These are phyloP conservation scores for Drosophila antonietae DNA, from an alignment of 2,888 invertebrate genomes.

Conservation along the genomic window DNA sequence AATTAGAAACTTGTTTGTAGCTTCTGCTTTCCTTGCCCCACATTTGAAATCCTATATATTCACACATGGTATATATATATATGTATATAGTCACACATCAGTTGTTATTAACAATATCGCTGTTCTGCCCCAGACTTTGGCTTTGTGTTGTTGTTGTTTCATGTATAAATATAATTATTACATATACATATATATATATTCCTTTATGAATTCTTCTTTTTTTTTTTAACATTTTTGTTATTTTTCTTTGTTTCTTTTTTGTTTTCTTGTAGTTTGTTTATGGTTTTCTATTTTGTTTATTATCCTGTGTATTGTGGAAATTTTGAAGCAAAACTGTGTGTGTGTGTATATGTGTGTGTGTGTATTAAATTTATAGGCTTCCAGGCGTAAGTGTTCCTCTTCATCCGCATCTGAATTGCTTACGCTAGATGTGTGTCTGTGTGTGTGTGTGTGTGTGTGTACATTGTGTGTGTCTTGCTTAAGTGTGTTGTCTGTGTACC, in stretches of 20 bases:
- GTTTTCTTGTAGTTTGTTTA: not conserved
- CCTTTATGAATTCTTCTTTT: not conserved
- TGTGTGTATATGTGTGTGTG: constrained; percentile 11
- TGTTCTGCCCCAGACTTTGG: constrained; percentile 30
- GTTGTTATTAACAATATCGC: constrained; percentile 17
- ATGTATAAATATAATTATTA: constrained; percentile 6
- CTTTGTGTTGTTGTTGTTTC: constrained; percentile 13
- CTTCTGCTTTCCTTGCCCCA: constrained; percentile 11
- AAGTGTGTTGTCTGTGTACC: not conserved
- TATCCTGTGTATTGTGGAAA: constrained; percentile 1
- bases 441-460: constrained; percentile 1
- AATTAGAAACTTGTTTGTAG: constrained; percentile 12
- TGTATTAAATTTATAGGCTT: constrained; percentile 13
- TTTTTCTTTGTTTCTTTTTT: not conserved
- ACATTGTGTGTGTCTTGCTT: not conserved
- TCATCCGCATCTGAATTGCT: not conserved
- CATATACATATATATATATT: not conserved
- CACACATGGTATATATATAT: constrained; percentile 3
- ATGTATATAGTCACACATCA: constrained; percentile 15
- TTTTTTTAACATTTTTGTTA: not conserved
- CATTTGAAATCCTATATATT: constrained; percentile 1
- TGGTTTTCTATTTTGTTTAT: not conserved
- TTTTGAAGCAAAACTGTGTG: constrained; percentile 12
- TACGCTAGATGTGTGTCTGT: constrained; percentile 7
- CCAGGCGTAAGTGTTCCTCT: constrained; percentile 1